phyloP scores from a whole-genome alignment of 2,113 vertebrate species.

The Thermophis baileyi region DNA sequence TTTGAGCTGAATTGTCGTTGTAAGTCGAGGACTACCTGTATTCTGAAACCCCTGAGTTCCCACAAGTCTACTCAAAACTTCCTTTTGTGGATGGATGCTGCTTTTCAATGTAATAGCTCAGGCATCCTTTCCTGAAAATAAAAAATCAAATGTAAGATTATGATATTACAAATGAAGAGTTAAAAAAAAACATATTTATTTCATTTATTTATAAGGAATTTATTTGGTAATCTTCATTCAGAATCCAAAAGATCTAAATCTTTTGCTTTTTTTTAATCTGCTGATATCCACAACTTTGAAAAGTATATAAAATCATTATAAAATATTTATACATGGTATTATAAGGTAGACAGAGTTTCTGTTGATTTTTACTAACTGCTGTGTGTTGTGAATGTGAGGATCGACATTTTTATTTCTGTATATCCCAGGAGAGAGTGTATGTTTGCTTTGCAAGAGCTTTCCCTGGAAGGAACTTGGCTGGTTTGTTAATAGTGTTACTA shows the following conservation, averaged over 20 bases:
- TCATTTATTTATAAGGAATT: background rate
- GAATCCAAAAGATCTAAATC: background rate
- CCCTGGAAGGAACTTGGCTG: conserved; percentile 32
- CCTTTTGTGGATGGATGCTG: background rate
- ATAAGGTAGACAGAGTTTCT: conserved; percentile 35
- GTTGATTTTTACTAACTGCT: conserved; percentile 34
- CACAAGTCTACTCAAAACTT: background rate
- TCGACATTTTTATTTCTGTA: background rate
- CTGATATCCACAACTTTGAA: background rate
- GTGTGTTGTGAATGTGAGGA: conserved; percentile 42
- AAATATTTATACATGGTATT: background rate
- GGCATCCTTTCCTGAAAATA: background rate
- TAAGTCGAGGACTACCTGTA: background rate
- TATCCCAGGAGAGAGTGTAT: conserved; percentile 9
- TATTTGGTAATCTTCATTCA: background rate
- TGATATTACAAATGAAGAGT: background rate
- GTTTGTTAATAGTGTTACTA: conserved; percentile 20
- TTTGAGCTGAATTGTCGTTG: background rate
- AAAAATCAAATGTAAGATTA: background rate
- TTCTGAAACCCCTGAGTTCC: too few relatives aligned
- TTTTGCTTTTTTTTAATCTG: background rate
- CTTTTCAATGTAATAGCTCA: background rate
- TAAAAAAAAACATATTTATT: background rate
- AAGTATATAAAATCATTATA: conserved; percentile 12
- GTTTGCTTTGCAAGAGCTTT: conserved; percentile 33